Evolutionary conservation across 2,888 invertebrate genomes (phyloP).

Genomic region (Ethmia dodecea): DNA sequence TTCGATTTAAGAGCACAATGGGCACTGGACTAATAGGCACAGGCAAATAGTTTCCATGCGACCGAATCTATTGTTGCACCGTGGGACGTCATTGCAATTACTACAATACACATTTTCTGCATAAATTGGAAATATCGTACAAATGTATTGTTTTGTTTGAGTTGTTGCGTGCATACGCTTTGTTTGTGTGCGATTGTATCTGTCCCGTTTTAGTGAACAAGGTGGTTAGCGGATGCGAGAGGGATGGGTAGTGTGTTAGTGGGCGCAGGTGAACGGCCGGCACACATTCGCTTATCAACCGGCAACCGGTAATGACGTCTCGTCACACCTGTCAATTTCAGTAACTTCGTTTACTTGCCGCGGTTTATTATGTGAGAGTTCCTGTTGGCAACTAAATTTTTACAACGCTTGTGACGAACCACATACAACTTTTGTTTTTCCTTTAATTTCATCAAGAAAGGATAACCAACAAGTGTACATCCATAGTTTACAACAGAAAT

Average conservation of each 20-base stretch:
- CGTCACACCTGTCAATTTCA: conserved; percentile 55
- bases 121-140: conserved; percentile 50
- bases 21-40: too few relatives aligned
- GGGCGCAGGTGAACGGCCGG: conserved; percentile 71
- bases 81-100: conserved; percentile 41
- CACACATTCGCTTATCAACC: conserved; percentile 71
- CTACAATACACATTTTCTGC: conserved; percentile 43
- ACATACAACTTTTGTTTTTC: too few relatives aligned
- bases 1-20: too few relatives aligned
- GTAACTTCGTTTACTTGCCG: conserved; percentile 19
- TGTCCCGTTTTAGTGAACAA: conserved; percentile 26
- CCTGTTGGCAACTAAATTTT: too few relatives aligned
- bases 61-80: conserved; percentile 27
- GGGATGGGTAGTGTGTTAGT: conserved; percentile 57
- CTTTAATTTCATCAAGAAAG: too few relatives aligned
- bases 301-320: conserved; percentile 56
- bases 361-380: conserved; percentile 23
- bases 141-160: conserved; percentile 40
- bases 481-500: too few relatives aligned
- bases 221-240: conserved; percentile 30
- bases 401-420: too few relatives aligned
- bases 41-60: conserved; percentile 22
- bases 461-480: too few relatives aligned
- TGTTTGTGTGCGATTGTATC: conserved; percentile 28
- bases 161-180: conserved; percentile 41